Percentiles rank a stretch among this genome's conserved stretches.
Conservation (phyloP, 2,113 vertebrate genomes). For the Callocephalon fimbriatum region DNA sequence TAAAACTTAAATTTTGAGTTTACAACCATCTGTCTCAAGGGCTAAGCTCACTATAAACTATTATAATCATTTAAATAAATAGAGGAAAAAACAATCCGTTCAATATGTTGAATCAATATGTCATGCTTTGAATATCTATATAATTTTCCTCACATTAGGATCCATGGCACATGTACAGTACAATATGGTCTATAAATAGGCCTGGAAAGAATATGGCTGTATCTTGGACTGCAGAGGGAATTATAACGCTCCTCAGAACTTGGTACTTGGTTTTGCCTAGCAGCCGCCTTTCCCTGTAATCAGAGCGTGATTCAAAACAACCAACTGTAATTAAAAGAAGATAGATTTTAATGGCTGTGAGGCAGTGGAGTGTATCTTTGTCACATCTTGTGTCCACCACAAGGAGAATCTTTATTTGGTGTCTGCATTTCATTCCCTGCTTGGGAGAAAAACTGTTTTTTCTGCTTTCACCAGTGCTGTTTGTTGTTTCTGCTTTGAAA, state of each 20-base stretch:
- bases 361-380: not conserved
- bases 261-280: constrained; percentile 1
- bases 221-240: constrained; percentile 49
- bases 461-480: not conserved
- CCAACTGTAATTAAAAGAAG: not conserved
- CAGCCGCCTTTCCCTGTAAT: not conserved
- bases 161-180: constrained; percentile 73
- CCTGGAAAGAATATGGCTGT: constrained; percentile 59
- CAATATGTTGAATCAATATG: constrained; percentile 84
- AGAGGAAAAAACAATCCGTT: constrained; percentile 78
- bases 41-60: constrained; percentile 81
- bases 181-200: constrained; percentile 78
- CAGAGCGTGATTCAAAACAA: not conserved
- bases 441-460: not conserved
- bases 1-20: constrained; percentile 81
- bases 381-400: not conserved
- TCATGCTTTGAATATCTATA: constrained; percentile 77
- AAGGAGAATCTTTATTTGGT: not conserved
- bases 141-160: constrained; percentile 75
- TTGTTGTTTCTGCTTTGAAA: not conserved
- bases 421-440: not conserved
- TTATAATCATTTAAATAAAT: constrained; percentile 84
- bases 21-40: constrained; percentile 80
- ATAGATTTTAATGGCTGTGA: not conserved
- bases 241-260: constrained; percentile 16